Evolutionary conservation across 2,888 invertebrate genomes (phyloP), one percentile per base, ranked within the genome.

Genomic region (Lydus trimaculatus): DNA sequence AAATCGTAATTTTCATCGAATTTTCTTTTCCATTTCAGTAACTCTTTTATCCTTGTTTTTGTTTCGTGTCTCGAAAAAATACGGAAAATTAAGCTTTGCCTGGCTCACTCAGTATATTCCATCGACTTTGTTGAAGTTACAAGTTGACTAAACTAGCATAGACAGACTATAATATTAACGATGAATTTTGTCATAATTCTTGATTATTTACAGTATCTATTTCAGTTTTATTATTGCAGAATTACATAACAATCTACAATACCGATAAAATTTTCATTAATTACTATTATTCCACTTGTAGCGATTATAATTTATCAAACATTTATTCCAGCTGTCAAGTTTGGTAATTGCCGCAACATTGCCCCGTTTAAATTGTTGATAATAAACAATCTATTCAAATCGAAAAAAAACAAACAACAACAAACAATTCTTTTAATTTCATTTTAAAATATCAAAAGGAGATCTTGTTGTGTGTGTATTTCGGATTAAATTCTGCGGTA

Each of bases 161-260:
- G 73, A 73, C 71, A 71, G 43, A 64, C 52, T 28, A 28, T 28
- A 63, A 65, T 64, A 61, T 58, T n/a, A n/a, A n/a, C 59, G 56
- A 65, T 65, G 62, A 4, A 28, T 28, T 3, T 28, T 28, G 28
- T 28, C 4, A n/a, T n/a, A n/a, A n/a, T n/a, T n/a, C n/a, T n/a
- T n/a, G n/a, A n/a, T n/a, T n/a, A n/a, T n/a, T n/a, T n/a, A n/a
- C n/a, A n/a, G n/a, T n/a, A n/a, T n/a, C n/a, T 2, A 28, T 4
- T 60, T 58, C 59, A 68, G 60, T 33, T 33, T 9, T 8, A 48
- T 48, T 20, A 20, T 48, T 43, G 43, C 8, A n/a, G 17, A 43
- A 48, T 1, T 9, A 9, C 20, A 8, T 9, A n/a, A n/a, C n/a
- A 20, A 48, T 48, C 48, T 48, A 3, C 23, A 7, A 6, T 23